Evolutionary conservation across 2,888 invertebrate species (phyloP), one percentile per base, ranked within the genome.

Genomic region (Himalopsyche tibetana): DNA sequence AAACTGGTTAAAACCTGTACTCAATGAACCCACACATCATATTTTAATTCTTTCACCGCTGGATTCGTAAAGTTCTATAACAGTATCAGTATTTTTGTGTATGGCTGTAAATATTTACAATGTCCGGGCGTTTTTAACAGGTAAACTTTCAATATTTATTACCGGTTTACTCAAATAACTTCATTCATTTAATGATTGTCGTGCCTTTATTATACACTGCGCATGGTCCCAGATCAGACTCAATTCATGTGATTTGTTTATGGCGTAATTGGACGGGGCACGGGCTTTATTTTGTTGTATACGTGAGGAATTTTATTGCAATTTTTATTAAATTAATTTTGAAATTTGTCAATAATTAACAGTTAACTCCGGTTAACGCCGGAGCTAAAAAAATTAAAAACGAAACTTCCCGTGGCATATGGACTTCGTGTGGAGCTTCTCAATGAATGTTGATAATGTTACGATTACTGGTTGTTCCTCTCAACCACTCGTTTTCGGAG

Each of bases 121-220:
- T 28, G 63, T 19, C 28, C 19, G 28, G 28, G 63, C 63, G 63
- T 63, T 63, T 63, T 63, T 19, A 19, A 63, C 63, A 63, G 56
- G 63, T 63, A 63, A 63, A 19, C 63, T 19, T 63, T 19, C 19
- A 56, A 63, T 19, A 63, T 19, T 63, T 63, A 63, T 63, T 63
- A 63, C 63, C n/a, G 63, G 63, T 63, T 63, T 63, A 63, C 19
- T 63, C 63, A 63, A 63, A 63, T 63, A 63, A 63, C 63, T 63
- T 63, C 63, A 63, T 63, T 63, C 63, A 63, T 19, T 63, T 63
- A 63, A 63, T 63, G 63, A 63, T 19, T 63, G 63, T 63, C 63
- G 63, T 63, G 63, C 19, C 28, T 19, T 63, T 63, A 63, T 63
- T 63, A 63, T 63, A 19, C 63, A 28, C 63, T 19, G 6, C 63